Evolutionary conservation across 2,113 vertebrate genomes (phyloP), one percentile per base, ranked within the genome.

Genomic region (Melozone crissalis): DNA sequence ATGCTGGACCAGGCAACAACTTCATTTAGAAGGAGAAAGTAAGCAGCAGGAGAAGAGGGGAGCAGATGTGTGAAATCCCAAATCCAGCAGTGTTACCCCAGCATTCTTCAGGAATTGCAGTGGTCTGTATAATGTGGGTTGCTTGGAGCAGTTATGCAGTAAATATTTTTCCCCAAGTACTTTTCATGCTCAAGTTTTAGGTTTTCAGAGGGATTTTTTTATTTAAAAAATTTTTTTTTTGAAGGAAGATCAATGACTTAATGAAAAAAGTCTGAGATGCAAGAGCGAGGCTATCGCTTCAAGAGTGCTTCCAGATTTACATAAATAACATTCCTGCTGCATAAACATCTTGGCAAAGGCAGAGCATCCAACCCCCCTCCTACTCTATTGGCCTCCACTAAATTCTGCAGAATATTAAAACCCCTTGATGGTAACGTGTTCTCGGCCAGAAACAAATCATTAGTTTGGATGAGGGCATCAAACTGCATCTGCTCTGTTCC

Each of bases 251-350:
- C 95, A 94, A 96, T 87, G 65, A 74, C 80, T 96, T 98, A 98
- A 98, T 98, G 97, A 97, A 84, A 98, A 98, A 97, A 97, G 96
- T 94, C 97, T 97, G 98, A 97, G 96, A 95, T 66, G 93, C 91
- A 95, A 93, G 89, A 96, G 93, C 46, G 33, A 93, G 95, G 94
- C 90, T 90, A 94, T 94, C 89, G 21, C 74, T 86, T 76, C 84
- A 80, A 94, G 97, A 96, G 89, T 93, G 69, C 93, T 95, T 98
- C 97, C 97, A 97, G 96, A 96, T 97, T 98, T 97, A 97, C 97
- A 97, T 97, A 98, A 98, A 97, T 94, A 96, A 96, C 98, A 98
- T 98, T 98, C 97, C 90, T 97, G 87, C 95, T 95, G 94, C 94
- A 96, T 97, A 97, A 97, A 98, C 96, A 97, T 97, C 96, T 98